Conservation (phyloP, 2,888 invertebrate species). For the Drosophila parthenogenetica region DNA sequence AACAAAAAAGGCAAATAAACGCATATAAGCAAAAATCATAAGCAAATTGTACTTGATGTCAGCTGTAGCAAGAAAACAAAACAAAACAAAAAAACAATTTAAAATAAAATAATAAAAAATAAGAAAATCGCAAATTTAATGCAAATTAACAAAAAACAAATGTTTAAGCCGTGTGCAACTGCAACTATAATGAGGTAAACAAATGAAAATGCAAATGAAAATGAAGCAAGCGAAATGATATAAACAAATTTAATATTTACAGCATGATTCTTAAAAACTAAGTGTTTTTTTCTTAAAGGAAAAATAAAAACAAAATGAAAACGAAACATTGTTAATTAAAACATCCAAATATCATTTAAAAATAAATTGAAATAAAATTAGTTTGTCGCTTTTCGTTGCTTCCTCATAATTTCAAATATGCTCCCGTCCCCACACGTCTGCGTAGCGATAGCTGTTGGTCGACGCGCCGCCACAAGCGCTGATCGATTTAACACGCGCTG, state of each 20-base stretch:
- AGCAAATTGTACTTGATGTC: conserved; percentile 77
- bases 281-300: conserved; percentile 77
- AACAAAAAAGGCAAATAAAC: conserved; percentile 49
- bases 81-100: conserved; percentile 46
- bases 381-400: conserved; percentile 42
- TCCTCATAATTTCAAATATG: conserved; percentile 18
- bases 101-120: conserved; percentile 35
- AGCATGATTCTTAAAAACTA: conserved; percentile 74
- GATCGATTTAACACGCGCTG: background rate
- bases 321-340: conserved; percentile 77
- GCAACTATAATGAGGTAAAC: conserved; percentile 21
- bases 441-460: conserved; percentile 24
- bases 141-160: conserved; percentile 20
- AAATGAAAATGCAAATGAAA: conserved; percentile 6
- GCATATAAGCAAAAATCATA: conserved; percentile 62
- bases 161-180: conserved; percentile 32
- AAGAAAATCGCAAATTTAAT: conserved; percentile 27
- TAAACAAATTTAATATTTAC: conserved; percentile 63
- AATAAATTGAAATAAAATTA: conserved; percentile 71
- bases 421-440: conserved; percentile 7
- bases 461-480: background rate
- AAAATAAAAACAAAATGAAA: conserved; percentile 58
- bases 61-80: conserved; percentile 64
- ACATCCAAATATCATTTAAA: conserved; percentile 77
- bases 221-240: conserved; percentile 15